phyloP scores from a whole-genome alignment of 2,888 invertebrate species.

The Tinea pellionella region DNA sequence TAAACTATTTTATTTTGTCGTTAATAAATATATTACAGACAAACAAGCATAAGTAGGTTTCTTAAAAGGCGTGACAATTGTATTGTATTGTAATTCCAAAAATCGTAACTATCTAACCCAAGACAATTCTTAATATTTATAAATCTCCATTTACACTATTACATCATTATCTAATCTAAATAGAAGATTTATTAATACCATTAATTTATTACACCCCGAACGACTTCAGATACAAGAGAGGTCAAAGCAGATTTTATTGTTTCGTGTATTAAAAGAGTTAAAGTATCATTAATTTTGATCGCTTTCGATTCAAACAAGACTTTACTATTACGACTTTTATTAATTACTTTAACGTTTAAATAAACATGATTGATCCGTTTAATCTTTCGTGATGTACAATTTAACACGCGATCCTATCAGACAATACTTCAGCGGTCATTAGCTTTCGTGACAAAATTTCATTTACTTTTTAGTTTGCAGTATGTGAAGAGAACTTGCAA shows the following conservation, averaged over 20 bases:
- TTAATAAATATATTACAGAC: no score
- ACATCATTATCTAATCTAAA: background rate
- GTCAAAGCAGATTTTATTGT: background rate
- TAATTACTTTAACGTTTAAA: background rate
- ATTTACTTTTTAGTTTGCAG: no score
- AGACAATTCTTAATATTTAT: no score
- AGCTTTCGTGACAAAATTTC: background rate
- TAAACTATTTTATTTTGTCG: no score
- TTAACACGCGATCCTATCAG: conserved; percentile 25
- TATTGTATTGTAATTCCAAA: no score
- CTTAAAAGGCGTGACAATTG: no score
- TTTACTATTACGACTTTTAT: background rate
- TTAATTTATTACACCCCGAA: background rate
- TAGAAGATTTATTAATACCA: background rate
- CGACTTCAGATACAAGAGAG: background rate
- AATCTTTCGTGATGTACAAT: conserved; percentile 23
- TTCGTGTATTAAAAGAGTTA: background rate
- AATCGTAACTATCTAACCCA: no score
- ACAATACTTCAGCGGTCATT: conserved; percentile 18
- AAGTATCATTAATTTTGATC: conserved; percentile 5
- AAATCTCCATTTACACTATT: no score
- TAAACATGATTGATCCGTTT: background rate
- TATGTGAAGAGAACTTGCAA: no score
- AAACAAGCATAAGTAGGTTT: no score
- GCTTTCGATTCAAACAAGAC: conserved; percentile 1